Percentiles rank a stretch among this genome's conserved stretches.
These are phyloP conservation scores for Rhadina sibilatrix DNA, from an alignment of 2,113 vertebrate genomes.

Conservation along the genomic window DNA sequence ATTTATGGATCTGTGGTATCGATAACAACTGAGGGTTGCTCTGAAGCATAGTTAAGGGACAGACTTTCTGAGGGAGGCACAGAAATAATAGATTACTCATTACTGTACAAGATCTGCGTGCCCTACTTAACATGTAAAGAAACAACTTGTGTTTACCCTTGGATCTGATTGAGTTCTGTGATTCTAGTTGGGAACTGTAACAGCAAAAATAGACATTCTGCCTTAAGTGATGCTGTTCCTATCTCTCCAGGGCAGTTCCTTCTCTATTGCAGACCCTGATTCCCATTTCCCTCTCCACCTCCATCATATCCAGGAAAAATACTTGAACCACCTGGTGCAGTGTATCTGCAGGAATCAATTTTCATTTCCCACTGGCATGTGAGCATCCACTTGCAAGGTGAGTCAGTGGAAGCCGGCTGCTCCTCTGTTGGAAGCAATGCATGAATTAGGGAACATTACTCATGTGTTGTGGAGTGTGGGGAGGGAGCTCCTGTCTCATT, in stretches of 20 bases:
- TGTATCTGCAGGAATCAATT: slow-evolving; percentile 21
- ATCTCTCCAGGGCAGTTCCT: not conserved
- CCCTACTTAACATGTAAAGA: not conserved
- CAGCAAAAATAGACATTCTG: not conserved
- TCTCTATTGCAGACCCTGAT: not conserved
- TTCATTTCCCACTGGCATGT: not conserved
- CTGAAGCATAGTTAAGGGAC: not conserved
- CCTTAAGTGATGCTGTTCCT: not conserved
- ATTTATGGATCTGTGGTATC: not conserved
- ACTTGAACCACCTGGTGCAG: not conserved
- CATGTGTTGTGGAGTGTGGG: not conserved
- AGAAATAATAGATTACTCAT: not conserved
- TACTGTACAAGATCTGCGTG: not conserved
- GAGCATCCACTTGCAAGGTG: not conserved
- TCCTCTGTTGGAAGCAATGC: not conserved
- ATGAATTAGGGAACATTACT: not conserved
- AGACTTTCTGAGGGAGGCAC: not conserved
- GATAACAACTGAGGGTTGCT: not conserved
- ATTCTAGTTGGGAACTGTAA: not conserved
- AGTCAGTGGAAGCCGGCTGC: not conserved
- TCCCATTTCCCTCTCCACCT: not conserved
- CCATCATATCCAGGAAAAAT: not conserved
- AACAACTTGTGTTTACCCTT: not conserved
- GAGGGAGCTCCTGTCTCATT: not conserved
- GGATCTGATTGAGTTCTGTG: not conserved